A percentile compares a stretch with the other conserved stretches of the same genome.
Evolutionary conservation across 2,797 vertebrate species (phyloP).

Genomic region (Odontamblyopus rebecca): DNA sequence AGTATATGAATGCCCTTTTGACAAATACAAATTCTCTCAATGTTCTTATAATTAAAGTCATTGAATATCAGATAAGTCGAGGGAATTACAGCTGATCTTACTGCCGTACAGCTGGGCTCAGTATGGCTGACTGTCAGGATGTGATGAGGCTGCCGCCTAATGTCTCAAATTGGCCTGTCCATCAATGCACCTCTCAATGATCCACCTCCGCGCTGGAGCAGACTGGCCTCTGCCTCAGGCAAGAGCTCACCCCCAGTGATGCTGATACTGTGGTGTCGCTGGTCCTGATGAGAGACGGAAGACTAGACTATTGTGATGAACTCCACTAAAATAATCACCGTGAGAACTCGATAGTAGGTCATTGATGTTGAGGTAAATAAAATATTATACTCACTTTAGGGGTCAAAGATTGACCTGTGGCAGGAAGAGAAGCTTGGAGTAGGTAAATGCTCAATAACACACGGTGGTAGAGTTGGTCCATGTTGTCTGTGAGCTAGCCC

Average conservation of each 20-base stretch:
- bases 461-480: background rate
- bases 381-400: background rate
- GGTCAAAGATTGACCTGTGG: slow-evolving; percentile 22
- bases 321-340: background rate
- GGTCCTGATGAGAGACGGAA: background rate
- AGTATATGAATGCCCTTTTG: too few relatives aligned
- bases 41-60: background rate
- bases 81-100: background rate
- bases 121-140: background rate
- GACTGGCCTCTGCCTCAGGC: slow-evolving; percentile 37
- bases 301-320: background rate
- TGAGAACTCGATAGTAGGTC: background rate
- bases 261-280: background rate
- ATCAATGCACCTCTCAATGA: slow-evolving; percentile 37
- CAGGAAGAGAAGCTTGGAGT: background rate
- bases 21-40: background rate
- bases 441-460: background rate
- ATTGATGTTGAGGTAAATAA: background rate
- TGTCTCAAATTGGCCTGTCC: slow-evolving; percentile 18
- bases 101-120: background rate
- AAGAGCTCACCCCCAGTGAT: slow-evolving; percentile 31
- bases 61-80: too few relatives aligned
- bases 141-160: slow-evolving; percentile 23
- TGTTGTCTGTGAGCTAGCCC: slow-evolving; percentile 3
- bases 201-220: slow-evolving; percentile 29